phyloP scores from a whole-genome alignment of 2,888 invertebrate species.

The Ophonus ardosiacus region DNA sequence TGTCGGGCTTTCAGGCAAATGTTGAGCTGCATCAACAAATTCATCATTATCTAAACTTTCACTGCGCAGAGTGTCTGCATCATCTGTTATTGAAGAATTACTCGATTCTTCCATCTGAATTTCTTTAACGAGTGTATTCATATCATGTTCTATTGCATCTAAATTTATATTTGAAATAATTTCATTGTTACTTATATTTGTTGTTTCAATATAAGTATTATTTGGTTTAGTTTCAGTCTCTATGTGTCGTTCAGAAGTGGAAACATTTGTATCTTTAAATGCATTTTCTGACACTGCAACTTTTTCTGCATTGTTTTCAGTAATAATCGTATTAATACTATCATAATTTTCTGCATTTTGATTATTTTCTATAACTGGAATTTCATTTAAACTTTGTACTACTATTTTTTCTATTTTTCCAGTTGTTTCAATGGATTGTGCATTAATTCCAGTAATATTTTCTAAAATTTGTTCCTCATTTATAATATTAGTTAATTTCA shows the following conservation, averaged over 20 bases:
- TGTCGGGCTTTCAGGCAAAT: background rate
- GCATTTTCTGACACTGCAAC: background rate
- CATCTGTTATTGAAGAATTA: background rate
- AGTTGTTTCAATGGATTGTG: conserved; percentile 63
- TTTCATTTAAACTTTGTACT: background rate
- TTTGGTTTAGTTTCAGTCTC: conserved; percentile 3
- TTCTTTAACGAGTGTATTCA: conserved; percentile 19
- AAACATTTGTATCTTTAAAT: conserved; percentile 14
- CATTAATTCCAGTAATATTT: conserved; percentile 39
- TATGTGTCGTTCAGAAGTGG: background rate
- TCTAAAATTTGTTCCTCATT: conserved; percentile 44
- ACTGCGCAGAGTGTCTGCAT: background rate
- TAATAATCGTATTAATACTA: background rate
- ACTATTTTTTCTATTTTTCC: conserved; percentile 21
- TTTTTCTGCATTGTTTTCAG: background rate
- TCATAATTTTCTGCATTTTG: background rate
- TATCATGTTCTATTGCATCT: conserved; percentile 26
- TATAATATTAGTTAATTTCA: conserved; percentile 65
- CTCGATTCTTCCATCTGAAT: conserved; percentile 9
- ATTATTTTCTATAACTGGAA: background rate
- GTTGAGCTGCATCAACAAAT: conserved; percentile 34
- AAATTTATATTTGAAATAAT: conserved; percentile 9
- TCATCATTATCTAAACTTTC: conserved; percentile 29
- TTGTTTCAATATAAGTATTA: background rate
- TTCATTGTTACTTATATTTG: background rate